phyloP scores from a whole-genome alignment of 2,797 vertebrate species.

The Myotis pilosus region DNA sequence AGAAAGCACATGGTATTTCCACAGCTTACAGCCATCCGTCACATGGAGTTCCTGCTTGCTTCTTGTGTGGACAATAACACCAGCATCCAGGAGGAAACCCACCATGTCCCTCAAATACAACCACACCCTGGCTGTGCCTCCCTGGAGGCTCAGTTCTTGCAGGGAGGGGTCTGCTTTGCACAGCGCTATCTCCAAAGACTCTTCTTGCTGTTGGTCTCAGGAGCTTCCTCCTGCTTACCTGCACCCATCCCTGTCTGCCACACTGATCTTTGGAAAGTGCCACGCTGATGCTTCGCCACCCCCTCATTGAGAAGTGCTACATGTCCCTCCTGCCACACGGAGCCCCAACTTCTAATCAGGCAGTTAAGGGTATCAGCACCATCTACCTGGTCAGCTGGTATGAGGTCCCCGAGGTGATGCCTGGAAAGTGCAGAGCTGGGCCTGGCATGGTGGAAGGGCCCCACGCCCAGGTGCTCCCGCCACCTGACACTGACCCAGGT shows the following conservation, averaged over 20 bases:
- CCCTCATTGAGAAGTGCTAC: background rate
- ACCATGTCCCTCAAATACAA: background rate
- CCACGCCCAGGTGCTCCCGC: rapidly evolving
- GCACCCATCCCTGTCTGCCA: background rate
- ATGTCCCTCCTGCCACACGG: background rate
- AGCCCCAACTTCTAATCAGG: background rate
- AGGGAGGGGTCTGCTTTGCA: background rate
- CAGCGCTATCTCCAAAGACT: background rate
- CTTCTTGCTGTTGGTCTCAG: background rate
- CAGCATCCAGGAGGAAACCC: background rate
- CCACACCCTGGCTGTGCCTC: background rate
- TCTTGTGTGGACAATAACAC: background rate
- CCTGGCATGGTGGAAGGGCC: rapidly evolving
- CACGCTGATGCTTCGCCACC: no score
- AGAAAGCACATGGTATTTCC: background rate
- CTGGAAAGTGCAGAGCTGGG: background rate
- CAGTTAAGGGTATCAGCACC: background rate
- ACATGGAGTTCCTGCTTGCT: background rate
- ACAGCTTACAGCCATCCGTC: background rate
- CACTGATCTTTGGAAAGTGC: background rate
- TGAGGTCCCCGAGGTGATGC: background rate
- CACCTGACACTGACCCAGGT: rapidly evolving
- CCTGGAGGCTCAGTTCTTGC: background rate
- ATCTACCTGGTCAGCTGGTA: background rate
- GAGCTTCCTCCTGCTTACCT: background rate